Base-by-base conservation (phyloP, 2,888 invertebrate genomes). In the Caenorhabditis sp. region DNA sequence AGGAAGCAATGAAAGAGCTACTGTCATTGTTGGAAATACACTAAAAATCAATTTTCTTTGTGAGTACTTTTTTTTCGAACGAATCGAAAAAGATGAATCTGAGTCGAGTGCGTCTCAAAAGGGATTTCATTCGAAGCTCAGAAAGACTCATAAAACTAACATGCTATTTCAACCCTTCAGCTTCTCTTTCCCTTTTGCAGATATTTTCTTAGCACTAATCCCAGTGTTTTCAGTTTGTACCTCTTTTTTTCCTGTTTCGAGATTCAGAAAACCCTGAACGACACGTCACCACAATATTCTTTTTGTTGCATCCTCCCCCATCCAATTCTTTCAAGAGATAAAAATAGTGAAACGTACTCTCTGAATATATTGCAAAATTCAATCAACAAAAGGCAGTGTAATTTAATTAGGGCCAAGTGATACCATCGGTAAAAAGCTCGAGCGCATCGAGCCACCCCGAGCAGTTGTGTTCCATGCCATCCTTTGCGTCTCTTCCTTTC, bases 371-470 rank as follows among this genome's bases (percentile, higher is more conserved):
- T 77, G 77, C 69, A 77, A 69, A 61, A 77, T 77, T 70, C 69
- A 77, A 77, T 79, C 79, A 64, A 70, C 79, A 72, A 64, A 47
- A 79, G 56, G 68, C 79, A 70, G 79, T 79, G 63, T 63, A 72
- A 79, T 69, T 54, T 54, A 79, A 79, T 79, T 79, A 79, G 70
- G 63, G 63, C 19, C 79, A 79, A 79, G 79, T 79, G 79, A 79
- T 79, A 79, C 79, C 70, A 79, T 79, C 79, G 79, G 70, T 41
- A 54, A 47, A 61, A 69, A 54, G 44, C 44, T 61, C 61, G 59
- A n/a, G n/a, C n/a, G n/a, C n/a, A n/a, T n/a, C n/a, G n/a, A 49
- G 19, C 28, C 35, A n/a, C 35, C 26, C 38, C 31, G 41, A 12
- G 61, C 38, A 16, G 51, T 31, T 35, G 28, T 54, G 79, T 70